Evolutionary conservation across 2,888 invertebrate species (phyloP).

Genomic region (Tetranychus truncatus): DNA sequence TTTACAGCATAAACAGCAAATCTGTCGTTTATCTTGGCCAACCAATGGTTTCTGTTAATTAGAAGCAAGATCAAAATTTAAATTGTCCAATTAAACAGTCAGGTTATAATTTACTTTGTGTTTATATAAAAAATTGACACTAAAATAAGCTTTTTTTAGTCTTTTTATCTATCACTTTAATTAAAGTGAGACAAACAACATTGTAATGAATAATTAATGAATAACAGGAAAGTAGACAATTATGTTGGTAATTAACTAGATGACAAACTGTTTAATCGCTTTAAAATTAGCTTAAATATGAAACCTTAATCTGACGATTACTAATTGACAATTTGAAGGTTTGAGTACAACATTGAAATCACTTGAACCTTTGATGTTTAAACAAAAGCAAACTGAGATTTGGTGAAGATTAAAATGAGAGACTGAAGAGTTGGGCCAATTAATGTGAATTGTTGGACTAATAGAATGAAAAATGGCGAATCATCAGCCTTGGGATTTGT

Average conservation of each 20-base stretch:
- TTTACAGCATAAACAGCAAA: conserved; percentile 54
- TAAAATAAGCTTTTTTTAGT: no score
- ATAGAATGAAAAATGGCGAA: neutral
- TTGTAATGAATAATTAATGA: no score
- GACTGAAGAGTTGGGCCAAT: no score
- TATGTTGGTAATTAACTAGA: no score
- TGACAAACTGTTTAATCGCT: neutral
- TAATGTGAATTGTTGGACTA: no score
- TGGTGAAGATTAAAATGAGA: no score
- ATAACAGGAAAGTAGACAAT: no score
- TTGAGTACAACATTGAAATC: neutral
- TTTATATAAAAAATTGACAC: neutral
- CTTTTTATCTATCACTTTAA: no score
- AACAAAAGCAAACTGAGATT: no score
- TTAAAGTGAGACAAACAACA: neutral
- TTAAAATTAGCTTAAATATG: conserved; percentile 13
- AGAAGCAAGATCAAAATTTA: neutral
- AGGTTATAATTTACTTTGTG: conserved; percentile 23
- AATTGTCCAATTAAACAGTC: neutral
- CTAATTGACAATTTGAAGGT: neutral
- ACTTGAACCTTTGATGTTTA: no score
- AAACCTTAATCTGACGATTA: conserved; percentile 9
- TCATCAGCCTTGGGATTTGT: neutral
- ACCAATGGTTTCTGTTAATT: conserved; percentile 43
- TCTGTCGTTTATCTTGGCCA: conserved; percentile 44